Percentiles rank a stretch among this genome's conserved stretches.
phyloP scores from a whole-genome alignment of 2,888 invertebrate genomes.

The Serripes groenlandicus region DNA sequence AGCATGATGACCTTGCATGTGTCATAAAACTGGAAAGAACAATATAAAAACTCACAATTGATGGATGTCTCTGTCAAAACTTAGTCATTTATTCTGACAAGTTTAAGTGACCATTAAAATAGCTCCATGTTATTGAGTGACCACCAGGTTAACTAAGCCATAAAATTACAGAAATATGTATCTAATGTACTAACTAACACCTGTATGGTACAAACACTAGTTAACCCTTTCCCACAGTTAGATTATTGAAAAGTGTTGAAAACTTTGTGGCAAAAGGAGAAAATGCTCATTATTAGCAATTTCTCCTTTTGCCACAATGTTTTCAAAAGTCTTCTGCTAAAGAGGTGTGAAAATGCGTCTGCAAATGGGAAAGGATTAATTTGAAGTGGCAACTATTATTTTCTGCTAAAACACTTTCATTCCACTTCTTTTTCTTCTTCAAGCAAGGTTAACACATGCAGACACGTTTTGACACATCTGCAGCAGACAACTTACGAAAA shows the following conservation, averaged over 20 bases:
- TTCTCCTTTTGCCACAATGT: not conserved
- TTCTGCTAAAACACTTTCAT: no score
- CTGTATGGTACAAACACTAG: no score
- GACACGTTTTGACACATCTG: no score
- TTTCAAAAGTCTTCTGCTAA: not conserved
- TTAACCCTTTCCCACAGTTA: not conserved
- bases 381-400: not conserved
- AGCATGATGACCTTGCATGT: slow-evolving; percentile 12
- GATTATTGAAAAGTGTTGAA: no score
- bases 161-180: slow-evolving; percentile 20
- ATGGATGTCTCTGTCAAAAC: slow-evolving; percentile 18
- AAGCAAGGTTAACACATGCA: no score
- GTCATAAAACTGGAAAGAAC: not conserved
- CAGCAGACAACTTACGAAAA: no score
- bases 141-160: slow-evolving; percentile 20
- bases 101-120: slow-evolving; percentile 25
- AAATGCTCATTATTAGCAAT: not conserved
- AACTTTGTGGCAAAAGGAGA: no score
- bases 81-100: slow-evolving; percentile 21
- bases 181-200: slow-evolving; percentile 8
- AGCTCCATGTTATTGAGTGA: slow-evolving; percentile 17
- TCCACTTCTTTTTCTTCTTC: no score
- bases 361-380: not conserved
- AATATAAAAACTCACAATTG: slow-evolving; percentile 23
- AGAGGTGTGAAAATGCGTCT: not conserved